phyloP scores from a whole-genome alignment of 2,113 vertebrate species.

The Acanthisitta chloris region DNA sequence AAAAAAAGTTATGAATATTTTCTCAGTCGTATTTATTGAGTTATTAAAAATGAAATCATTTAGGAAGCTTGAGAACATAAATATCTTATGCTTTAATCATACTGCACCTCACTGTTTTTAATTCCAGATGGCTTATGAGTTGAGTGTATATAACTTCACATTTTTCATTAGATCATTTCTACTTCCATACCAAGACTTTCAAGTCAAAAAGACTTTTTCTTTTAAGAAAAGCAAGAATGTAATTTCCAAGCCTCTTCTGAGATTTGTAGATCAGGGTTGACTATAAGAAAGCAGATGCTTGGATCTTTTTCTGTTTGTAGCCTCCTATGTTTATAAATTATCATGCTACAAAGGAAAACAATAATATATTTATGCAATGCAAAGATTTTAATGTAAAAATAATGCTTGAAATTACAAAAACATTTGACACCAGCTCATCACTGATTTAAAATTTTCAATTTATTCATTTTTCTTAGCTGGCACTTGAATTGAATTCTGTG shows the following conservation, averaged over 20 bases:
- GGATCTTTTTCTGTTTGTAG: not conserved
- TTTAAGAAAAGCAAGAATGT: not conserved
- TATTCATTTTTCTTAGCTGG: not conserved
- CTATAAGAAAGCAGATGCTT: not conserved
- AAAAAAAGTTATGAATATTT: not conserved
- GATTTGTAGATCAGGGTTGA: not conserved
- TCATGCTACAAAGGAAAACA: not conserved
- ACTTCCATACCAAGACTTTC: not conserved
- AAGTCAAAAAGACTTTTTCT: not conserved
- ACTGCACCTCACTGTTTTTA: not conserved
- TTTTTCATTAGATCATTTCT: not conserved
- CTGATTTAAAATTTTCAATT: not conserved
- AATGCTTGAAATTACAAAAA: not conserved
- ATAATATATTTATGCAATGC: not conserved
- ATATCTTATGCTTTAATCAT: not conserved
- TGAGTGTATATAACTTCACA: not conserved
- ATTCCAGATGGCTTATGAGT: not conserved
- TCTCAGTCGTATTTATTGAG: not conserved
- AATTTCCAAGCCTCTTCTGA: not conserved
- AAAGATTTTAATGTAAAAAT: not conserved
- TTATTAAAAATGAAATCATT: not conserved
- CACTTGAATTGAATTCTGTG: not conserved
- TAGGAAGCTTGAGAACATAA: not conserved
- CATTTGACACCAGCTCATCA: not conserved
- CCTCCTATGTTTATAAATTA: not conserved